A percentile compares a stretch with the other conserved stretches of the same genome.
Evolutionary conservation across 2,113 vertebrate species (phyloP).

Genomic region (Pluvialis apricaria): DNA sequence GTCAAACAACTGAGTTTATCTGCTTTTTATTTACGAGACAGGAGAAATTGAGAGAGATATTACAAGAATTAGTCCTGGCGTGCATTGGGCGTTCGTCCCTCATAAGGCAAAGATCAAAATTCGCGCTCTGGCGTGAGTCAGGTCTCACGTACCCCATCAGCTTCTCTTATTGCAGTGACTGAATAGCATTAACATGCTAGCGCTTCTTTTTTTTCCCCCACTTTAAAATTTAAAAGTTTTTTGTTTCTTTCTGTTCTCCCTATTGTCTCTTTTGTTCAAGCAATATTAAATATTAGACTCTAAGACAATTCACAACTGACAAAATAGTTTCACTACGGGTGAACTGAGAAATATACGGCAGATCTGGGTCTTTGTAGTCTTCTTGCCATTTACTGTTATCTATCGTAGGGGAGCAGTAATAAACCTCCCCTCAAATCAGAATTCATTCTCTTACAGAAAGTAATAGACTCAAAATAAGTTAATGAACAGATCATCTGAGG

Average conservation of each 20-base stretch:
- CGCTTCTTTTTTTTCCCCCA: background rate
- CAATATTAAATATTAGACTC: background rate
- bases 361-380: background rate
- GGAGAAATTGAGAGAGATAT: background rate
- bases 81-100: background rate
- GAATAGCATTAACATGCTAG: background rate
- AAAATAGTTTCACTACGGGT: background rate
- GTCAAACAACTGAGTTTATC: background rate
- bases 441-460: background rate
- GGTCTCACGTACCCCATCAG: background rate
- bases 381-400: background rate
- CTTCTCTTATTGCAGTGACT: background rate
- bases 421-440: background rate
- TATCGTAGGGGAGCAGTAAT: background rate
- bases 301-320: background rate
- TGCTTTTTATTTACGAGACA: background rate
- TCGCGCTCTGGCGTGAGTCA: accelerated
- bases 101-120: background rate
- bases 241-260: background rate
- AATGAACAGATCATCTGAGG: background rate
- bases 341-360: background rate
- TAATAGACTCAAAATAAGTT: constrained; percentile 14
- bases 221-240: background rate
- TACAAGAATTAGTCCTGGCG: accelerated
- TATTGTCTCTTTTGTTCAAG: background rate